A percentile compares a stretch with the other conserved stretches of the same genome.
Conservation (phyloP, 2,888 invertebrate genomes). For the Dyspetes luteomarginatus region DNA sequence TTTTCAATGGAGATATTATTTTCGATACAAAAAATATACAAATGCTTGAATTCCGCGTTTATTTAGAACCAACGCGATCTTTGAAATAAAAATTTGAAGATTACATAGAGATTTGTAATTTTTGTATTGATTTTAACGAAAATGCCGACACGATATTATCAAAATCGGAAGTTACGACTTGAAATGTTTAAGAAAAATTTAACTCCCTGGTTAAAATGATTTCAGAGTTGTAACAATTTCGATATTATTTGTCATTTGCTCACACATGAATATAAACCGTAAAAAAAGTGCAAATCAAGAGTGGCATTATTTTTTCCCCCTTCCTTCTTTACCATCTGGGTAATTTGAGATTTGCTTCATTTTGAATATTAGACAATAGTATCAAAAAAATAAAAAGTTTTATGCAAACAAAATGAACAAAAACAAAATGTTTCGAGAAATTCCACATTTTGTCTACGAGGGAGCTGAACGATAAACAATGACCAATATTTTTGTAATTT, state of each 20-base stretch:
- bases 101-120: no score
- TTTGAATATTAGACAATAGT: no score
- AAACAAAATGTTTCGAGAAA: no score
- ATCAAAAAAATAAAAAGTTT: no score
- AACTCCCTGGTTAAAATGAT: background rate
- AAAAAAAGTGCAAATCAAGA: background rate
- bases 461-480: no score
- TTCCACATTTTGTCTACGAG: no score
- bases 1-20: background rate
- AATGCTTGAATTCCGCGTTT: no score
- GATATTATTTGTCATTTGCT: background rate
- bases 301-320: no score
- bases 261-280: background rate
- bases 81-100: no score
- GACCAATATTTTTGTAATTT: slow-evolving; percentile 46
- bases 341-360: background rate
- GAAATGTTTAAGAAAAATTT: background rate
- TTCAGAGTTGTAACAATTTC: background rate
- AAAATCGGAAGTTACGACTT: background rate
- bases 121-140: background rate
- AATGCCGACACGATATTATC: background rate
- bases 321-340: no score
- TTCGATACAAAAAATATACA: no score
- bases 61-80: background rate
- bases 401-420: no score